Base-by-base conservation (phyloP, 2,113 vertebrate genomes). In the Mobula hypostoma region DNA sequence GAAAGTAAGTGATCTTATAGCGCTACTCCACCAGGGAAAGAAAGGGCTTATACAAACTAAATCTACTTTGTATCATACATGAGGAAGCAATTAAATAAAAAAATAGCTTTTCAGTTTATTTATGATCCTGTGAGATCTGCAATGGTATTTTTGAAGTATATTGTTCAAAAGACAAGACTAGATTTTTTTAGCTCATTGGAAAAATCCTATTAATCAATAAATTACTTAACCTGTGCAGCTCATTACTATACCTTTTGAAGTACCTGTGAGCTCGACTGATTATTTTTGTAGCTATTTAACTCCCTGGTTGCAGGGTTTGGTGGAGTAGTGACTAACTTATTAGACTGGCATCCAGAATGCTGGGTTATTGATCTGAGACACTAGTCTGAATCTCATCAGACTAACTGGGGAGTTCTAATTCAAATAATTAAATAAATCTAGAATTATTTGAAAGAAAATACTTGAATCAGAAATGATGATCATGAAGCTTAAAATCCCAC, bases 1-100 rank as follows among this genome's bases (percentile, higher is more conserved):
- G 91, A 4, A 85, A 94, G 94, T 94, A 95, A 95, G 70, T 0
- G 70, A 94, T 94, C 94, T 94, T 21, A 94, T 36, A 93, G 91
- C 91, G 74, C 68, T 74, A 74, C 76, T 93, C 91, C 91, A 93
- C 91, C 40, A 93, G 91, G 91, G 68, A 76, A 40, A 48, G 70
- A 56, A 74, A 74, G 91, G 36, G 91, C 91, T 93, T 76, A 93
- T 93, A 93, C 36, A 93, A 93, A 93, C 91, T 76, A 93, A 93
- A 93, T 93, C 91, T 70, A 76, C 68, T 93, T 93, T 93, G 91
- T 93, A 93, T 93, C 70, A 24, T 93, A 93, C 91, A 93, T 93
- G 36, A 93, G 91, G 91, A 93, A 76, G 91, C 91, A 93, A 93
- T 93, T 93, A 93, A 93, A 93, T 93, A 93, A 93, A 93, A 72